These are phyloP conservation scores for Sinhomidia bicolor DNA, from an alignment of 2,888 invertebrate species.

Conservation along the genomic window DNA sequence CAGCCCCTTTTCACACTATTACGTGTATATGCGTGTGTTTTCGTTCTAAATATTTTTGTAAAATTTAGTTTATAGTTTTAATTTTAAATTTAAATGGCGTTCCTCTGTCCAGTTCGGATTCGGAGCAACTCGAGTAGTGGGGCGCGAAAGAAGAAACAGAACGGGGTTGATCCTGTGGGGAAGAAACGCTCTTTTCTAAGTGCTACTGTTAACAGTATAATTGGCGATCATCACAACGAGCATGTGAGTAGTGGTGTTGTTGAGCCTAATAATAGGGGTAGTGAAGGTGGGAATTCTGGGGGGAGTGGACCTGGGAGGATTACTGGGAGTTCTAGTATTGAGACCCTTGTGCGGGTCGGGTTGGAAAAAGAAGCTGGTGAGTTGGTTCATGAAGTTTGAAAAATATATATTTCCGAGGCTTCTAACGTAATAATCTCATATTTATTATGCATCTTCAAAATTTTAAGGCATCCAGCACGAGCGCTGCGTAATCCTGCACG, in stretches of 20 bases:
- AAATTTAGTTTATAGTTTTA: neutral
- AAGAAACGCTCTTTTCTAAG: slow-evolving; percentile 52
- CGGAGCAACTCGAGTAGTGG: slow-evolving; percentile 55
- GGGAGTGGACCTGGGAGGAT: slow-evolving; percentile 89
- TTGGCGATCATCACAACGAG: slow-evolving; percentile 38
- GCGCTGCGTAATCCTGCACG: slow-evolving; percentile 91
- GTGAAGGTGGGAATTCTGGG: neutral
- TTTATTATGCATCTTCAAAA: no score
- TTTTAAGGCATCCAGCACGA: slow-evolving; percentile 59
- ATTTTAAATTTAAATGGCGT: slow-evolving; percentile 87
- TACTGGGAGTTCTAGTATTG: slow-evolving; percentile 96
- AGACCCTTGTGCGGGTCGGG: slow-evolving; percentile 93
- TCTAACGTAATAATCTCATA: no score
- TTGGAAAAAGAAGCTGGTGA: slow-evolving; percentile 94
- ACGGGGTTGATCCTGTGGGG: neutral
- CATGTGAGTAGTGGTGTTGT: neutral
- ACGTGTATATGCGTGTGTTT: no score
- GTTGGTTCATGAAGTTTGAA: neutral
- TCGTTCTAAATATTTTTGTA: neutral
- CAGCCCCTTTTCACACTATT: no score
- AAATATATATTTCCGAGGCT: neutral
- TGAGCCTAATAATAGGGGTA: neutral
- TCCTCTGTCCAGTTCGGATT: slow-evolving; percentile 88
- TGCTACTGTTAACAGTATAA: slow-evolving; percentile 48
- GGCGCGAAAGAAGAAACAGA: slow-evolving; percentile 60